Percentiles rank a stretch among this genome's conserved stretches.
Evolutionary conservation across 2,113 vertebrate genomes (phyloP).

Genomic region (Solenodon paradoxus): DNA sequence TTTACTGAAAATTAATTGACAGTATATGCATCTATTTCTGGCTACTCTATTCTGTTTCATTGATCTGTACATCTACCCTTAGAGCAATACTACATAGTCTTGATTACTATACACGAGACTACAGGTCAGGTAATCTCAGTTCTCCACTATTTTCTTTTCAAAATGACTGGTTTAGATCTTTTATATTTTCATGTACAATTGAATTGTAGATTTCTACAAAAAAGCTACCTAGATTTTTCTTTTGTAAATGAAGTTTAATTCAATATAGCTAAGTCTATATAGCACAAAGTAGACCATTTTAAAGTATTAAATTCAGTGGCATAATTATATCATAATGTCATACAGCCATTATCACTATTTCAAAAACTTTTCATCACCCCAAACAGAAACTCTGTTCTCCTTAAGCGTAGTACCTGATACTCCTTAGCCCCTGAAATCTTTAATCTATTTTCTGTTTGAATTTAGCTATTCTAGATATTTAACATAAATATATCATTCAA

Average conservation of each 20-base stretch:
- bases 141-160: neutral
- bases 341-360: neutral
- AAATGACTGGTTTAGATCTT: neutral
- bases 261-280: neutral
- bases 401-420: neutral
- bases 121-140: neutral
- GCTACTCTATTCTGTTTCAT: neutral
- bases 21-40: neutral
- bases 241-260: constrained; percentile 15
- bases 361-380: neutral
- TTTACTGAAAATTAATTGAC: neutral
- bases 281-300: neutral
- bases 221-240: neutral
- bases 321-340: neutral
- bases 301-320: neutral
- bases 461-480: no score
- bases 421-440: neutral
- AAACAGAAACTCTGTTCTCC: neutral
- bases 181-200: neutral
- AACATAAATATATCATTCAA: no score
- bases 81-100: neutral
- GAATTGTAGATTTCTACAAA: neutral
- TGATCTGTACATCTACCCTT: neutral
- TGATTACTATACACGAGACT: neutral
- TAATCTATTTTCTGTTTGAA: no score